Evolutionary conservation across 1,140 invertebrate species (phyloP).

Genomic region (Drosophila mojavensis): DNA sequence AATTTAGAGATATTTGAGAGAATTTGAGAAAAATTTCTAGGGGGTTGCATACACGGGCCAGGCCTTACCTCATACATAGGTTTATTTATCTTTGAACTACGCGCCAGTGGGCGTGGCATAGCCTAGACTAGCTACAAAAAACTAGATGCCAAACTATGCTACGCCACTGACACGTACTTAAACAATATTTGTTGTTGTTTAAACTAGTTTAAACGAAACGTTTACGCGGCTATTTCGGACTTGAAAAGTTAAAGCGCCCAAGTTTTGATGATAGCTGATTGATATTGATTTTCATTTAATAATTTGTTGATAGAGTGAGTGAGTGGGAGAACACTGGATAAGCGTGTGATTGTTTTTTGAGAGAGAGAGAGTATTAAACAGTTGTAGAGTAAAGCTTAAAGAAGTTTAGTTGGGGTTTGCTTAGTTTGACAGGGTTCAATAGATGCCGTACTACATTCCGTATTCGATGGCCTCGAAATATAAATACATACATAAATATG

Average conservation of each 20-base stretch:
- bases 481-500: slow-evolving; percentile 11
- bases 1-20: slow-evolving; percentile 16
- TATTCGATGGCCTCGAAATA: slow-evolving; percentile 69
- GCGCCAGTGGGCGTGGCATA: slow-evolving; percentile 59
- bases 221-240: slow-evolving; percentile 84
- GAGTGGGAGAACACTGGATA: slow-evolving; percentile 83
- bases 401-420: slow-evolving; percentile 10
- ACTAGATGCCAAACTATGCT: slow-evolving; percentile 40
- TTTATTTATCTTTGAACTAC: slow-evolving; percentile 27
- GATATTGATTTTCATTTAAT: slow-evolving; percentile 50
- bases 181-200: slow-evolving; percentile 13
- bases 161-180: slow-evolving; percentile 40
- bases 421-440: slow-evolving; percentile 57
- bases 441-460: slow-evolving; percentile 65
- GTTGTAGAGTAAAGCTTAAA: slow-evolving; percentile 23
- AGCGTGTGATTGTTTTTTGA: slow-evolving; percentile 51
- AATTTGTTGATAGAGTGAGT: slow-evolving; percentile 66
- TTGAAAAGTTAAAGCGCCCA: slow-evolving; percentile 83
- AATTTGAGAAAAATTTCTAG: slow-evolving; percentile 44
- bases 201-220: slow-evolving; percentile 74
- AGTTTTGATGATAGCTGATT: slow-evolving; percentile 44
- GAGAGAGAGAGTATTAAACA: slow-evolving; percentile 42
- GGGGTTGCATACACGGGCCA: slow-evolving; percentile 60
- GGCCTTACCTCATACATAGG: slow-evolving; percentile 64
- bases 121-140: not conserved